phyloP scores from a whole-genome alignment of 2,113 vertebrate genomes.

The Mugil cephalus region DNA sequence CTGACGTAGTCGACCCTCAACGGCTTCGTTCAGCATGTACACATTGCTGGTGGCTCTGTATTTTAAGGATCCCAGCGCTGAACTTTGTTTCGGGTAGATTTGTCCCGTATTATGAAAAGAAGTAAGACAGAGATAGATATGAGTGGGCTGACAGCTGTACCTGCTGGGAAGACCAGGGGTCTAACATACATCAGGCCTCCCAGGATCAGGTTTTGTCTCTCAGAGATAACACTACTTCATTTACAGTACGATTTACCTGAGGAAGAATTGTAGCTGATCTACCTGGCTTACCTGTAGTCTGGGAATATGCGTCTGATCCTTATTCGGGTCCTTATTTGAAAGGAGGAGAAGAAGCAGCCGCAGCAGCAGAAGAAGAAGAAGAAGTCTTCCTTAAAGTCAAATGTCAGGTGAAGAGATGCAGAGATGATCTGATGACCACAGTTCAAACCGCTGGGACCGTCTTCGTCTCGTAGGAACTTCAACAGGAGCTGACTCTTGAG shows the following conservation, averaged over 20 bases:
- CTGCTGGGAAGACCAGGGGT: conserved; percentile 19
- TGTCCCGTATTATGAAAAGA: conserved; percentile 23
- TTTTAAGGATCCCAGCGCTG: conserved; percentile 13
- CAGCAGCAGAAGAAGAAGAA: too few species aligned
- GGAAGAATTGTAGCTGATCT: background rate
- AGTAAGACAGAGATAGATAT: background rate
- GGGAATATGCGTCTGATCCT: conserved; percentile 6
- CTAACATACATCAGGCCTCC: conserved; percentile 35
- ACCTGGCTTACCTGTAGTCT: conserved; percentile 51
- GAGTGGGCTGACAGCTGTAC: conserved; percentile 19
- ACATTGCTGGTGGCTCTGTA: conserved; percentile 1
- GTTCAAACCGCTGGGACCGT: background rate
- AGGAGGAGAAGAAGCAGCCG: background rate
- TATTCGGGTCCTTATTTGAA: conserved; percentile 7
- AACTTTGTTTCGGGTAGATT: conserved; percentile 36
- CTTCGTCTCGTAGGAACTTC: conserved; percentile 22
- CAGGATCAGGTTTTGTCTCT: conserved; percentile 2
- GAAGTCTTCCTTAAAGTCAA: conserved; percentile 24
- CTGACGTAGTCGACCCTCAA: background rate
- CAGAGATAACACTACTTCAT: background rate
- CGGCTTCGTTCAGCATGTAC: background rate
- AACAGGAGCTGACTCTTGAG: conserved; percentile 10
- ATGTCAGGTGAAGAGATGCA: conserved; percentile 39
- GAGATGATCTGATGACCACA: conserved; percentile 9
- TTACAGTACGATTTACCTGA: background rate